Conservation (phyloP, 2,113 vertebrate genomes). For the Synchiropus splendidus region DNA sequence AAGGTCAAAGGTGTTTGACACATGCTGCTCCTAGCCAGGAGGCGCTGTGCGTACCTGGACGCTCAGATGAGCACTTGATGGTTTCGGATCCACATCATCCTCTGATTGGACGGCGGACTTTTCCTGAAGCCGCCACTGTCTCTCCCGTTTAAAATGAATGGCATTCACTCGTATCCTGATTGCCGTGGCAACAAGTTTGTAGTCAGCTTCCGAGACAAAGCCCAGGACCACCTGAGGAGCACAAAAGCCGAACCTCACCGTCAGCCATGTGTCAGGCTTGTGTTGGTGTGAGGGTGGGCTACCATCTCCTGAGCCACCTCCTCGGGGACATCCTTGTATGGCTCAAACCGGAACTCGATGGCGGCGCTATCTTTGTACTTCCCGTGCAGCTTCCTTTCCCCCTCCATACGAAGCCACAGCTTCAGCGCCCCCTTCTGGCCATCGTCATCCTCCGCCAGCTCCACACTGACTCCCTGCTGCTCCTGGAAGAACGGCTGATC, state of each 20-base stretch:
- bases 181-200: conserved; percentile 82
- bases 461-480: conserved; percentile 81
- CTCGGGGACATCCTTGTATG: conserved; percentile 87
- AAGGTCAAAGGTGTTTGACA: too few relatives aligned
- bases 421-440: conserved; percentile 65
- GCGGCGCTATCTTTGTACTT: conserved; percentile 93
- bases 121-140: conserved; percentile 50
- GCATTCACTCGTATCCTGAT: conserved; percentile 77
- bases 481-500: conserved; percentile 91
- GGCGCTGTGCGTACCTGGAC: too few relatives aligned
- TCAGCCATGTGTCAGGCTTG: neutral
- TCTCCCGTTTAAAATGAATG: conserved; percentile 81
- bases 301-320: conserved; percentile 98
- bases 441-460: conserved; percentile 87
- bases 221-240: conserved; percentile 77
- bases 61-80: neutral
- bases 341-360: conserved; percentile 90
- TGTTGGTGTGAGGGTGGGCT: neutral
- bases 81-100: conserved; percentile 11
- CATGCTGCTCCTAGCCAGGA: too few relatives aligned
- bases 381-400: conserved; percentile 78
- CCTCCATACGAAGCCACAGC: conserved; percentile 90
- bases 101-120: conserved; percentile 35
- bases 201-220: conserved; percentile 83
- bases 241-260: neutral